Percentiles rank a stretch among this genome's conserved stretches.
These are phyloP conservation scores for Papilio aristodemus DNA, from an alignment of 1,140 invertebrate species.

Conservation along the genomic window DNA sequence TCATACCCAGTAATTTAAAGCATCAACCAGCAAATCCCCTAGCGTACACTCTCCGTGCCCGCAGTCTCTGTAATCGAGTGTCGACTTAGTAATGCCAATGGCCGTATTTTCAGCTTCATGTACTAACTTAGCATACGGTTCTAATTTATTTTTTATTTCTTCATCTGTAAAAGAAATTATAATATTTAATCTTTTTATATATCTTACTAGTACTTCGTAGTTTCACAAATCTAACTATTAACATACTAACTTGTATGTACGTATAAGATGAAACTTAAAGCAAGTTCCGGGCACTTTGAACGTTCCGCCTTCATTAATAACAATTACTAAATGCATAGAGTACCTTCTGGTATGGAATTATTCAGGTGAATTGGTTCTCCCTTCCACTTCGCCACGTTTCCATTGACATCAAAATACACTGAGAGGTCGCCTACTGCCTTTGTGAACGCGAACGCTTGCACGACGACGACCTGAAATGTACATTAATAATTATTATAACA, in stretches of 20 bases:
- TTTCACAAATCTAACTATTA: neutral
- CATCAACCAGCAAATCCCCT: constrained; percentile 51
- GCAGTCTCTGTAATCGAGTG: constrained; percentile 47
- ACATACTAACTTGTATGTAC: neutral
- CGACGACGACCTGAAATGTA: constrained; percentile 82
- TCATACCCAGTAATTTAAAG: constrained; percentile 49
- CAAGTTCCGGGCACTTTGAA: constrained; percentile 9
- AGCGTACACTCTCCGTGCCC: constrained; percentile 51
- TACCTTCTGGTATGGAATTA: constrained; percentile 50
- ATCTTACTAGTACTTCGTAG: no score
- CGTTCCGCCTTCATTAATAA: constrained; percentile 46
- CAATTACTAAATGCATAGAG: constrained; percentile 16
- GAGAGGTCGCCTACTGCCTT: constrained; percentile 87
- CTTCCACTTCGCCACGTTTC: constrained; percentile 83
- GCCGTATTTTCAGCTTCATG: constrained; percentile 45
- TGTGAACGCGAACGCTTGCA: constrained; percentile 84
- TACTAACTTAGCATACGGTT: constrained; percentile 48
- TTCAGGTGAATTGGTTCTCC: constrained; percentile 87
- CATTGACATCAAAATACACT: constrained; percentile 85
- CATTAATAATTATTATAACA: constrained; percentile 13
- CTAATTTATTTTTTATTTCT: constrained; percentile 47
- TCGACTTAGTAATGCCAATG: constrained; percentile 41
- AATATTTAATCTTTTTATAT: neutral
- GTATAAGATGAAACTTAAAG: constrained; percentile 2
- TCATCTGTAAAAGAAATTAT: constrained; percentile 44